phyloP scores from a whole-genome alignment of 2,797 vertebrate species.

The Clarias fuscus region DNA sequence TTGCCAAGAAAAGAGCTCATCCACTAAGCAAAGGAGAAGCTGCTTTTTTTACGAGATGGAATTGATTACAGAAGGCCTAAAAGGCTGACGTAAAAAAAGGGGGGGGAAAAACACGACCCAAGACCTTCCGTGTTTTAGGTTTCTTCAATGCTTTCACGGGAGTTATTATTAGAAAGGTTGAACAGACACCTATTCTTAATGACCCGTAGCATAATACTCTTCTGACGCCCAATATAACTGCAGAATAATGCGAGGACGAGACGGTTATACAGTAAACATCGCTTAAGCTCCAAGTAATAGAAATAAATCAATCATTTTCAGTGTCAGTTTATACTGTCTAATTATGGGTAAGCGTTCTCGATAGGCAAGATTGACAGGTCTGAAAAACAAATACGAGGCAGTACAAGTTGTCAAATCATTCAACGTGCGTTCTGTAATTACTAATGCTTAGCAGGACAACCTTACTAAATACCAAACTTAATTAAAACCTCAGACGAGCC shows the following conservation, averaged over 20 bases:
- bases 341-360: background rate
- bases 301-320: background rate
- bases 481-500: background rate
- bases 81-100: slow-evolving; percentile 38
- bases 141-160: slow-evolving; percentile 20
- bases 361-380: background rate
- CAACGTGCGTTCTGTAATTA: background rate
- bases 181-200: slow-evolving; percentile 31
- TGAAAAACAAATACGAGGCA: too few species aligned
- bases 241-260: background rate
- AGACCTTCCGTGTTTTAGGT: slow-evolving; percentile 39
- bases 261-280: slow-evolving; percentile 4
- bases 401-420: background rate
- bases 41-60: slow-evolving; percentile 33
- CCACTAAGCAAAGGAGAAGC: slow-evolving; percentile 29
- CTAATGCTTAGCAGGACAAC: background rate
- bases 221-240: slow-evolving; percentile 15
- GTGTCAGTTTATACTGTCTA: background rate
- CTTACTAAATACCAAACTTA: background rate
- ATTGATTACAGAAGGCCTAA: slow-evolving; percentile 37
- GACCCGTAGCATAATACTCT: slow-evolving; percentile 19
- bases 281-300: background rate
- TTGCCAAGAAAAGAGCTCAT: slow-evolving; percentile 6
- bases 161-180: slow-evolving; percentile 34
- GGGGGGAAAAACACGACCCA: background rate